Conservation (phyloP, 2,888 invertebrate species). For the Zaprionus lineosus region DNA sequence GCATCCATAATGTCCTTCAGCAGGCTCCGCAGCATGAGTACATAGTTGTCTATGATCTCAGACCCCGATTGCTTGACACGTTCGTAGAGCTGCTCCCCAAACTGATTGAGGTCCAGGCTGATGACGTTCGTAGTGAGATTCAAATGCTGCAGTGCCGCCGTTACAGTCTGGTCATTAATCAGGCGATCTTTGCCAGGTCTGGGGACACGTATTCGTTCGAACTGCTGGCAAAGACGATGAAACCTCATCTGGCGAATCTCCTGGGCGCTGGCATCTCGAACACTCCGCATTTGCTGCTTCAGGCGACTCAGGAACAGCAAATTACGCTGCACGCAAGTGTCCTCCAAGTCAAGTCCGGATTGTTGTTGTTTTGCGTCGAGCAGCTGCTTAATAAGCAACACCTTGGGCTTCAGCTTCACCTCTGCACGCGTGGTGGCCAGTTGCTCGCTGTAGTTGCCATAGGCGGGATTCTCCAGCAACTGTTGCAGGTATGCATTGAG, state of each 20-base stretch:
- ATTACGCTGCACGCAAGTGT: constrained; percentile 65
- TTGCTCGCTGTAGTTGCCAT: constrained; percentile 41
- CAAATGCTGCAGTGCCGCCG: constrained; percentile 37
- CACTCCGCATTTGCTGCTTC: constrained; percentile 41
- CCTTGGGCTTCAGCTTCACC: constrained; percentile 54
- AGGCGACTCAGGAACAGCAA: constrained; percentile 67
- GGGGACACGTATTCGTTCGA: constrained; percentile 31
- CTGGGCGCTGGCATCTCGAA: constrained; percentile 63
- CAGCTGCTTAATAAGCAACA: constrained; percentile 74
- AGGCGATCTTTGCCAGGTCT: constrained; percentile 18
- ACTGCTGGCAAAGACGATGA: constrained; percentile 71
- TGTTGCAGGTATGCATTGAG: constrained; percentile 61
- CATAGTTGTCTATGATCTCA: constrained; percentile 76
- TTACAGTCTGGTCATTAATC: constrained; percentile 55
- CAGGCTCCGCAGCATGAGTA: constrained; percentile 62
- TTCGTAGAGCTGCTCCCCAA: constrained; percentile 65
- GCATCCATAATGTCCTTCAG: constrained; percentile 71
- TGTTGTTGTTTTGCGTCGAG: constrained; percentile 56
- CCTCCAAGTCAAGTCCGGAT: constrained; percentile 29
- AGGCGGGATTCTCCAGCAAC: constrained; percentile 40
- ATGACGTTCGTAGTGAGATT: constrained; percentile 30
- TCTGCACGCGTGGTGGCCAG: constrained; percentile 38
- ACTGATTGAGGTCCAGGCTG: constrained; percentile 49
- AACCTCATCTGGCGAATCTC: constrained; percentile 72
- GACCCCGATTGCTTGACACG: constrained; percentile 65